phyloP scores from a whole-genome alignment of 2,113 vertebrate genomes.

The Anguilla japonica region DNA sequence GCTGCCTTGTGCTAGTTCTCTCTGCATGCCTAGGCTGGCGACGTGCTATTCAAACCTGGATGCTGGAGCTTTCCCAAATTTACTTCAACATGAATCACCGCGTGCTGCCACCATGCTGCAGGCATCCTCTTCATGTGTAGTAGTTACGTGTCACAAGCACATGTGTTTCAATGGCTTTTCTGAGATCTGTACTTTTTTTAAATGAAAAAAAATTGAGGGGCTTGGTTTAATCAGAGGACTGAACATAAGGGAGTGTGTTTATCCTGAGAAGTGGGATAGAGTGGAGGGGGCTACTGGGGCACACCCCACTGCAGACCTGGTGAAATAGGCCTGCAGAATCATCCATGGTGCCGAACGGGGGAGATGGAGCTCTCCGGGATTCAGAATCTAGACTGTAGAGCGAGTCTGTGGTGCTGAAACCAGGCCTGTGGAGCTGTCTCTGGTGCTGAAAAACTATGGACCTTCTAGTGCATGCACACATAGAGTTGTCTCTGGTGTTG shows the following conservation, averaged over 20 bases:
- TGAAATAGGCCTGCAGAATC: no score
- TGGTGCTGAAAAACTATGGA: conserved; percentile 35
- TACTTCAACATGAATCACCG: not conserved
- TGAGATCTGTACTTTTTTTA: not conserved
- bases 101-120: not conserved
- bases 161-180: not conserved
- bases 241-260: not conserved
- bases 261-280: not conserved
- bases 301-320: no score
- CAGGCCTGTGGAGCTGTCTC: not conserved
- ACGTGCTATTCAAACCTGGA: not conserved
- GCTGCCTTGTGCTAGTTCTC: not conserved
- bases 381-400: not conserved
- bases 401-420: conserved; percentile 7
- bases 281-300: not conserved
- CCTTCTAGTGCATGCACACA: no score
- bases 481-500: conserved; percentile 41
- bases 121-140: not conserved
- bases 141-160: not conserved
- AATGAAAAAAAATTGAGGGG: no score
- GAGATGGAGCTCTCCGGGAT: not conserved
- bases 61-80: not conserved
- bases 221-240: not conserved
- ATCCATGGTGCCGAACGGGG: no score
- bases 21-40: not conserved